Evolutionary conservation across 2,888 invertebrate genomes (phyloP).

Genomic region (Ophion ventricosus): DNA sequence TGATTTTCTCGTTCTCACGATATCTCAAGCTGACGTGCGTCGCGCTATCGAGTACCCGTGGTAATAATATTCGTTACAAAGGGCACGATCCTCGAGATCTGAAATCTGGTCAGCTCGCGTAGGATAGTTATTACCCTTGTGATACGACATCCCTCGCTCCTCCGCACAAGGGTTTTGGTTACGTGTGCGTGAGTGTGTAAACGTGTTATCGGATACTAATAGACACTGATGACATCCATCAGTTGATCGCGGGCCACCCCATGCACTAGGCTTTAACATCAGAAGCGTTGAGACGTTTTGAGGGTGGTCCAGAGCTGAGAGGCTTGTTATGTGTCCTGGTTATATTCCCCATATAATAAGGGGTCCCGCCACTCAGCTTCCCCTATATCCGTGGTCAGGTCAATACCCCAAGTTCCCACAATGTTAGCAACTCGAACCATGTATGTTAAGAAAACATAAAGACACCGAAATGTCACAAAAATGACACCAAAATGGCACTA

Average conservation of each 20-base stretch:
- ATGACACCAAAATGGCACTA: not conserved
- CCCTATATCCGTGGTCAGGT: not conserved
- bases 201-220: constrained; percentile 23
- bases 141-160: not conserved
- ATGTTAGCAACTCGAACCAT: not conserved
- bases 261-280: constrained; percentile 20
- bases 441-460: not conserved
- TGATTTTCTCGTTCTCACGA: not conserved
- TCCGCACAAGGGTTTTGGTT: constrained; percentile 4
- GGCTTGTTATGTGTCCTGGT: not conserved
- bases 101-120: not conserved
- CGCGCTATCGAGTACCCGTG: not conserved
- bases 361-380: not conserved
- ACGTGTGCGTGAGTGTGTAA: not conserved
- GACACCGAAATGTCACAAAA: not conserved
- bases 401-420: not conserved
- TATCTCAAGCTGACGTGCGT: not conserved
- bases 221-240: constrained; percentile 25
- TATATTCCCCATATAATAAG: not conserved
- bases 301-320: constrained; percentile 7
- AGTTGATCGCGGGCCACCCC: constrained; percentile 16
- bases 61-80: not conserved
- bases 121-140: not conserved
- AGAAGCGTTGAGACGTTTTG: constrained; percentile 20
- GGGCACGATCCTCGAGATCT: not conserved